Conservation (phyloP, 1,140 invertebrate genomes). For the Aethina tumida region DNA sequence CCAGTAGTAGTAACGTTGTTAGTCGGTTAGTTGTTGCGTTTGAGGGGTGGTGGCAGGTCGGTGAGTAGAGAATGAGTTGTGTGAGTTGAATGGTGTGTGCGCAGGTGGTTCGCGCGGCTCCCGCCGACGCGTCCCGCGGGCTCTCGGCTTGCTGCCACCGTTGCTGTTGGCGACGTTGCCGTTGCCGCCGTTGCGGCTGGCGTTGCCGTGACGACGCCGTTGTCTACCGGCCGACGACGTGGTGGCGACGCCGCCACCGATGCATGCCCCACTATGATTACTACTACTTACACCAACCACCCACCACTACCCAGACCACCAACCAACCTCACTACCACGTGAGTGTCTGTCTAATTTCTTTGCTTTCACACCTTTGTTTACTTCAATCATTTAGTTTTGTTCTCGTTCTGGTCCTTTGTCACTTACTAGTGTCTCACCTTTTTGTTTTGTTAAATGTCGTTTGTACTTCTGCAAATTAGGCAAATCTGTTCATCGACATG, state of each 20-base stretch:
- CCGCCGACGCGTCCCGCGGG: conserved; percentile 15
- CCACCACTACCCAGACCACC: background rate
- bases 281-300: conserved; percentile 6
- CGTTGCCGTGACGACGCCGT: too few species aligned
- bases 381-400: background rate
- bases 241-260: conserved; percentile 11
- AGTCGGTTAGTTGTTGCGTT: too few species aligned
- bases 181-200: conserved; percentile 25
- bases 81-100: too few species aligned
- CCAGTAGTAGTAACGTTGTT: too few species aligned
- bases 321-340: conserved; percentile 17
- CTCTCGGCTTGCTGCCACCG: conserved; percentile 30
- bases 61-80: too few species aligned
- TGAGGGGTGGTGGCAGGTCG: too few species aligned
- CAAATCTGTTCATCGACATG: too few species aligned
- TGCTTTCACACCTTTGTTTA: conserved; percentile 4
- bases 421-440: conserved; percentile 2
- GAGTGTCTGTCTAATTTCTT: conserved; percentile 14
- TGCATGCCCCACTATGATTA: conserved; percentile 12
- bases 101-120: conserved; percentile 30
- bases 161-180: conserved; percentile 27
- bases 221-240: too few species aligned
- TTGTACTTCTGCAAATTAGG: conserved; percentile 4
- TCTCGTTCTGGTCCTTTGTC: background rate
- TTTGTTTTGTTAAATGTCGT: background rate